Base-by-base conservation (phyloP, 2,888 invertebrate species). In the Mesorhabditis spiculigera region DNA sequence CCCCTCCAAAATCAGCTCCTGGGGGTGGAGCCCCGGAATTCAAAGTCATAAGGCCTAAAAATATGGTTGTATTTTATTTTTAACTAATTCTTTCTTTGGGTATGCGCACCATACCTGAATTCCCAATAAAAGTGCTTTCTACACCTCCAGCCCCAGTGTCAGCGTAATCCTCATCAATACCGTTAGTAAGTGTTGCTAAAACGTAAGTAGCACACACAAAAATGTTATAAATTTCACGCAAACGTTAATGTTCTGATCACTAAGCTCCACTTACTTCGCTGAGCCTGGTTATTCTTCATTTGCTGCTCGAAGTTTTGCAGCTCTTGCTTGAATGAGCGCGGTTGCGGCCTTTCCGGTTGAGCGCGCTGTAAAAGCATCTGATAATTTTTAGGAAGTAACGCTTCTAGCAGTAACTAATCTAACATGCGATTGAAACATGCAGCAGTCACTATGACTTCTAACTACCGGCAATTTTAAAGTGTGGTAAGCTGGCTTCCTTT, bases 41-140 rank as follows among this genome's bases (percentile, higher is more conserved):
- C n/a, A 13, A 13, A 10, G 58, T 50, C 58, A 50, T 13, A 13
- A 50, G n/a, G 8, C 58, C 58, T 50, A n/a, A 50, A 50, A 28
- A 28, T 28, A 28, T 28, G 28, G 28, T 28, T 28, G 28, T 28
- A 28, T 28, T 28, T 28, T 28, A 28, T 28, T 28, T 28, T 28
- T 28, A 28, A 28, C 28, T 28, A 28, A 28, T 28, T 28, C 28
- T 50, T 50, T 50, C 13, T 50, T 50, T 10, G 3, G n/a, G 1
- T n/a, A 13, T 50, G 10, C n/a, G 8, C n/a, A 10, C 58, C n/a
- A 1, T 50, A 50, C 58, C 58, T 50, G 58, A 50, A 50, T 50
- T n/a, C 58, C 58, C 58, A 50, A 50, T n/a, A 50, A 50, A 50
- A 50, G 58, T n/a, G n/a, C 58, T 50, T 50, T n/a, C 58, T 10